Percentiles rank a stretch among this genome's conserved stretches.
Conservation (phyloP, 2,888 invertebrate species). For the Flabesymbios commensalis region DNA sequence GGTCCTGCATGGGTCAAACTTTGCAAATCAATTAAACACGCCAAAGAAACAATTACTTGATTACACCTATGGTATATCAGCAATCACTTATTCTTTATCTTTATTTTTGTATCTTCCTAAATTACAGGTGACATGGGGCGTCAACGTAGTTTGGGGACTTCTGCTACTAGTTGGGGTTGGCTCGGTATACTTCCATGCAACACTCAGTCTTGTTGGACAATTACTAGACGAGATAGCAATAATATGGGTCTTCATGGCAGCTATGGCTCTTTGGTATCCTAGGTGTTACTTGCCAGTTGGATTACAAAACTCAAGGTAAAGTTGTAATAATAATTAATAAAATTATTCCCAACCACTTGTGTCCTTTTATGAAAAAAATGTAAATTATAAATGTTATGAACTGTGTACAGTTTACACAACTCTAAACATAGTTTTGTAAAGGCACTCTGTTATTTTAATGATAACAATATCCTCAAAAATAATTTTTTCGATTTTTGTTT, state of each 20-base stretch:
- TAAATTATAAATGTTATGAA: background rate
- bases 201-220: slow-evolving; percentile 79
- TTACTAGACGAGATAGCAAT: slow-evolving; percentile 81
- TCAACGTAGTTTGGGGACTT: slow-evolving; percentile 80
- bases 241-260: slow-evolving; percentile 80
- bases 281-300: slow-evolving; percentile 37
- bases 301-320: slow-evolving; percentile 40
- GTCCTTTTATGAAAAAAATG: background rate
- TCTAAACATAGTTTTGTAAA: no score
- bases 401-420: background rate
- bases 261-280: slow-evolving; percentile 72
- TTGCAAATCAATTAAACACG: no score
- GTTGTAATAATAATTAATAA: background rate
- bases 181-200: slow-evolving; percentile 85
- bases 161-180: slow-evolving; percentile 78
- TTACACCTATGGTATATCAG: slow-evolving; percentile 68
- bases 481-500: no score
- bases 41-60: background rate
- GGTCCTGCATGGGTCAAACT: no score
- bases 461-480: no score
- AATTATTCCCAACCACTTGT: background rate
- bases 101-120: slow-evolving; percentile 79
- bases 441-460: no score
- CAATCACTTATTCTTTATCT: slow-evolving; percentile 76
- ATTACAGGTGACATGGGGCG: slow-evolving; percentile 72